Percentiles rank a stretch among this genome's conserved stretches.
These are phyloP conservation scores for Protophormia terraenovae DNA, from an alignment of 2,888 invertebrate genomes.

Conservation along the genomic window DNA sequence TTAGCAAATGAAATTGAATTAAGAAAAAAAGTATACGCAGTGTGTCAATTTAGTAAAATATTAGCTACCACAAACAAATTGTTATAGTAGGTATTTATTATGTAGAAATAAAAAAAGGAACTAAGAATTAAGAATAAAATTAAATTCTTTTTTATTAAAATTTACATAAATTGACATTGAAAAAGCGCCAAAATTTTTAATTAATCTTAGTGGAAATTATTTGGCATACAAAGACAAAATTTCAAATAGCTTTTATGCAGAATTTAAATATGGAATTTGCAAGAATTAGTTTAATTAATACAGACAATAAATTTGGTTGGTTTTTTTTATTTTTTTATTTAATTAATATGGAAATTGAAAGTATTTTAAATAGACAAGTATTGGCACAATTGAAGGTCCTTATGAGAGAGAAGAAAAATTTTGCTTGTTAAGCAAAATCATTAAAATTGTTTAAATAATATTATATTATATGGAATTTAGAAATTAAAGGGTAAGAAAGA, in stretches of 20 bases:
- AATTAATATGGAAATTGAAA: not conserved
- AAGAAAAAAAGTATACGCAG: not conserved
- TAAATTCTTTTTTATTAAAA: not conserved
- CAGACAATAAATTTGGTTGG: not conserved
- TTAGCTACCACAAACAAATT: not conserved
- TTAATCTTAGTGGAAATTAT: not conserved
- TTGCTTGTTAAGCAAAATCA: too few species aligned
- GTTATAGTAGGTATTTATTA: too few species aligned
- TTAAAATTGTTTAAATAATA: too few species aligned
- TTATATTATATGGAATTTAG: too few species aligned
- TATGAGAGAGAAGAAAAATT: too few species aligned
- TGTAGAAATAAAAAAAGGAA: too few species aligned
- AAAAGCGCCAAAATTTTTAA: slow-evolving; percentile 18
- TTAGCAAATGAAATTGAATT: not conserved
- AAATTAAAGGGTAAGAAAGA: too few species aligned
- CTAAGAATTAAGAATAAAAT: not conserved
- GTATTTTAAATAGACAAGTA: not conserved
- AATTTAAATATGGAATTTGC: not conserved
- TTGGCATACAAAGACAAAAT: not conserved
- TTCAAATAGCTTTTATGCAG: not conserved
- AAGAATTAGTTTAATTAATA: not conserved
- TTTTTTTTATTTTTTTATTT: too few species aligned
- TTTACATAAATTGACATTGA: slow-evolving; percentile 36
- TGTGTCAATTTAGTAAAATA: slow-evolving; percentile 28
- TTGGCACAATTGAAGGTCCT: not conserved